Percentiles rank a stretch among this genome's conserved stretches.
These are phyloP conservation scores for Halictus quadricinctus DNA, from an alignment of 2,888 invertebrate species.

Conservation along the genomic window DNA sequence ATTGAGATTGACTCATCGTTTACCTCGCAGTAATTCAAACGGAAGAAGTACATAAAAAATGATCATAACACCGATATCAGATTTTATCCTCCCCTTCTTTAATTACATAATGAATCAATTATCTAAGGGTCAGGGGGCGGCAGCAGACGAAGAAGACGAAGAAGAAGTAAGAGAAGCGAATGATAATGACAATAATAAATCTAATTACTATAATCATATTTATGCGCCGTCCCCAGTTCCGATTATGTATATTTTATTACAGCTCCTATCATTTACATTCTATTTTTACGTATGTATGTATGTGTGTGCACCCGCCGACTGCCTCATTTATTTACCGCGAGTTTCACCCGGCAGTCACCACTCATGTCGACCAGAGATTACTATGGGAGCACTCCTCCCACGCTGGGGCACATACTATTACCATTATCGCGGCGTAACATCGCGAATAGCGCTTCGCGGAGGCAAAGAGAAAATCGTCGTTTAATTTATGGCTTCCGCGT, in stretches of 20 bases:
- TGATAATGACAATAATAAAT: background rate
- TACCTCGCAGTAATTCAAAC: background rate
- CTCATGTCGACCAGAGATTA: background rate
- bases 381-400: constrained; percentile 11
- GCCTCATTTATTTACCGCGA: background rate
- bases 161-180: background rate
- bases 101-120: background rate
- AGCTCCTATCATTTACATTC: background rate
- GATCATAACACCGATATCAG: background rate
- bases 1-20: background rate
- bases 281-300: background rate
- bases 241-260: background rate
- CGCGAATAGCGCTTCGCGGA: background rate
- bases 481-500: constrained; percentile 46
- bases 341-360: background rate
- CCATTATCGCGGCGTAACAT: background rate
- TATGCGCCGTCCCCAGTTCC: background rate
- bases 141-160: too few relatives aligned
- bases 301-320: background rate
- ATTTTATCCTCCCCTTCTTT: background rate
- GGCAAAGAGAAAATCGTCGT: constrained; percentile 8
- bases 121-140: background rate
- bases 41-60: background rate
- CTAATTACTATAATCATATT: background rate
- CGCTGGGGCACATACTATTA: background rate